Evolutionary conservation across 2,888 invertebrate species (phyloP).

Genomic region (Eucera pruinosa): DNA sequence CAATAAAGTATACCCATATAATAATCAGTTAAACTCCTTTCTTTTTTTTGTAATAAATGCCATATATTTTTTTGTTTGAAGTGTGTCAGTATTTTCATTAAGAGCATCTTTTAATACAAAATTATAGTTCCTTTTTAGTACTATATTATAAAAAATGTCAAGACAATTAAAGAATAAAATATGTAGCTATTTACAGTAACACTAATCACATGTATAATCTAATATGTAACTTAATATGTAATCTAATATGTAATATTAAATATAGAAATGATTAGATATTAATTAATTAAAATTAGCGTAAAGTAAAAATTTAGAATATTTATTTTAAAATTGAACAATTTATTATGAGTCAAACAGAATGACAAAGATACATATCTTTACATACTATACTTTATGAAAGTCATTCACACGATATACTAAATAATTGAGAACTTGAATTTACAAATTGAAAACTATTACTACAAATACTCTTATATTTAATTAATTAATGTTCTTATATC

Average conservation of each 20-base stretch:
- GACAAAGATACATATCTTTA: constrained; percentile 68
- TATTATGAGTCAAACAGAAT: constrained; percentile 74
- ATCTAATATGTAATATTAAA: too few relatives aligned
- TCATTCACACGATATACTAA: constrained; percentile 65
- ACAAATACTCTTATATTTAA: constrained; percentile 56
- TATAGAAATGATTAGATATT: too few relatives aligned
- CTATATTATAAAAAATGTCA: not conserved
- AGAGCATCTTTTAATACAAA: not conserved
- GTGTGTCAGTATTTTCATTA: not conserved
- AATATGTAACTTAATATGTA: too few relatives aligned
- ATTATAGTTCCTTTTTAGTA: not conserved
- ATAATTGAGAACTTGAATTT: constrained; percentile 66
- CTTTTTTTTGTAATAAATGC: constrained; percentile 11
- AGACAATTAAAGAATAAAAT: not conserved
- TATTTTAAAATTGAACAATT: constrained; percentile 75
- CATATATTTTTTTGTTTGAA: not conserved
- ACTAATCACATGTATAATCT: not conserved
- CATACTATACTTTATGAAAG: constrained; percentile 57
- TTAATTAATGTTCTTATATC: constrained; percentile 67
- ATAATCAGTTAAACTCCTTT: constrained; percentile 20
- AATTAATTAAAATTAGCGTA: not conserved
- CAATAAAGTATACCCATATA: constrained; percentile 79
- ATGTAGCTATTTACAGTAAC: not conserved
- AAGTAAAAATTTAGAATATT: constrained; percentile 32
- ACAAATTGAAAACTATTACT: constrained; percentile 69